These are phyloP conservation scores for Rattus rattus DNA, from an alignment of 2,113 vertebrate species.

Conservation along the genomic window DNA sequence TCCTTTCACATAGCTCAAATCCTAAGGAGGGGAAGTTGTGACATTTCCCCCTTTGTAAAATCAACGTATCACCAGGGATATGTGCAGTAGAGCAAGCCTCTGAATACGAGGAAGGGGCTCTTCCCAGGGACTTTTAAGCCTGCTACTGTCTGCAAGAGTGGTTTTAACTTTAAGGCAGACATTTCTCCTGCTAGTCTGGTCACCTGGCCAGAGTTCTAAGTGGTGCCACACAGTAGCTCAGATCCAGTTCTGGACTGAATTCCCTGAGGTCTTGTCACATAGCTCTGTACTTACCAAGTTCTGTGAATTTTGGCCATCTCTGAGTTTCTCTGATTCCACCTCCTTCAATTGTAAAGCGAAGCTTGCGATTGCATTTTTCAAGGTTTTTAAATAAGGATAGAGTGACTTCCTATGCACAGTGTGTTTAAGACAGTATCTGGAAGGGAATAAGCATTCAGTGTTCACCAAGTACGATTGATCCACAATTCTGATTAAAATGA, in stretches of 20 bases:
- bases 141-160: neutral
- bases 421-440: conserved; percentile 10
- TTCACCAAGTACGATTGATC: conserved; percentile 2
- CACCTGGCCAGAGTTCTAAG: neutral
- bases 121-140: neutral
- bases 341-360: conserved; percentile 49
- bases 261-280: neutral
- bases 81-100: no score
- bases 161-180: neutral
- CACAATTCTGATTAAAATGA: conserved; percentile 47
- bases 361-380: neutral
- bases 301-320: neutral
- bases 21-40: neutral
- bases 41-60: neutral
- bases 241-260: neutral
- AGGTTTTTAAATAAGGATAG: neutral
- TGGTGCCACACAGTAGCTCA: neutral
- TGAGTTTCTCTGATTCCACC: conserved; percentile 21
- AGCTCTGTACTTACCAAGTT: neutral
- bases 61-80: neutral
- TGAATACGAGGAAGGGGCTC: neutral
- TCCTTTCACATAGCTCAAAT: neutral
- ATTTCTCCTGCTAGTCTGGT: neutral
- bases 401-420: neutral
- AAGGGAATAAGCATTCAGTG: neutral